Evolutionary conservation across 2,113 vertebrate genomes (phyloP).

Genomic region (Hippoglossus stenolepis): DNA sequence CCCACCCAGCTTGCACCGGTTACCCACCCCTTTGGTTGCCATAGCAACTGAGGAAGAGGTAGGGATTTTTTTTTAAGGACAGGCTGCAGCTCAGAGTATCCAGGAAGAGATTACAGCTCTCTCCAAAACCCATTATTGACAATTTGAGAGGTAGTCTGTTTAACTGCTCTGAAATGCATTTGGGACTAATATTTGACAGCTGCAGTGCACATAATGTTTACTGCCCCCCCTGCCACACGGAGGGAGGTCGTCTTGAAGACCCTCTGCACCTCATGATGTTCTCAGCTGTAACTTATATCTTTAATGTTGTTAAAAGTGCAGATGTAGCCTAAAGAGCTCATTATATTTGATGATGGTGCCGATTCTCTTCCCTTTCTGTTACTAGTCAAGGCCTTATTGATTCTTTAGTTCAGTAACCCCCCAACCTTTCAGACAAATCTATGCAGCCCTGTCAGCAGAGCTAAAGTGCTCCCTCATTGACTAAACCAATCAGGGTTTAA

Average conservation of each 20-base stretch:
- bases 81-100: slow-evolving; percentile 42
- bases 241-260: background rate
- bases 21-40: slow-evolving; percentile 66
- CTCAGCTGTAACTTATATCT: background rate
- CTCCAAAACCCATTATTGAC: slow-evolving; percentile 45
- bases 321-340: background rate
- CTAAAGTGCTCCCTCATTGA: background rate
- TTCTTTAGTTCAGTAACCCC: background rate
- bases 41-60: slow-evolving; percentile 75
- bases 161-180: slow-evolving; percentile 22
- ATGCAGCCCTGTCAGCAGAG: background rate
- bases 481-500: background rate
- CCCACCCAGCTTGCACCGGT: slow-evolving; percentile 54
- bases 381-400: slow-evolving; percentile 19
- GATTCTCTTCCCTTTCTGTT: slow-evolving; percentile 16
- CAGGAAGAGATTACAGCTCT: slow-evolving; percentile 38
- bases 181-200: slow-evolving; percentile 6
- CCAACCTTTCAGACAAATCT: background rate
- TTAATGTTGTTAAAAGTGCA: background rate
- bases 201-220: slow-evolving; percentile 5
- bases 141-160: slow-evolving; percentile 1
- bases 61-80: slow-evolving; percentile 62
- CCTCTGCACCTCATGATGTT: slow-evolving; percentile 19
- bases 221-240: background rate
- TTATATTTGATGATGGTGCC: background rate